Evolutionary conservation across 2,888 invertebrate species (phyloP).

Genomic region (Agrotis ipsilon): DNA sequence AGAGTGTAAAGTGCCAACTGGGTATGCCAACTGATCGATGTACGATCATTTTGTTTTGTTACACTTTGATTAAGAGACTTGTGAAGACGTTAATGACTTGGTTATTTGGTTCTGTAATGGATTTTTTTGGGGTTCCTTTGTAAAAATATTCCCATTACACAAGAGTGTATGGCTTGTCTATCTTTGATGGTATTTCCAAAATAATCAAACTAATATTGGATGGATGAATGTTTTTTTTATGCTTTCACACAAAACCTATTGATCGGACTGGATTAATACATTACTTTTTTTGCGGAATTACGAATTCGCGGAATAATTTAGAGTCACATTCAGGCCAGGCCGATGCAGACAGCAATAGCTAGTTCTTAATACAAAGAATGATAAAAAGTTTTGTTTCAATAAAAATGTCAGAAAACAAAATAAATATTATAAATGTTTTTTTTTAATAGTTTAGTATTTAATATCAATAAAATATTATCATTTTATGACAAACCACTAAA

Average conservation of each 20-base stretch:
- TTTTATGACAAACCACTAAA: conserved; percentile 26
- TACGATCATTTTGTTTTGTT: conserved; percentile 52
- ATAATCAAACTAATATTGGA: too few species aligned
- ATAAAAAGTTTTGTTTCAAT: neutral
- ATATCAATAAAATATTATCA: neutral
- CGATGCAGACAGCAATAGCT: too few species aligned
- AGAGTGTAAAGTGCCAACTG: conserved; percentile 61
- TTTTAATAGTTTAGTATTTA: too few species aligned
- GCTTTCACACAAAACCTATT: too few species aligned
- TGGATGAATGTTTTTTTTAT: too few species aligned
- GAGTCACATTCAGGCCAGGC: too few species aligned
- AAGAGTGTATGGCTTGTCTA: neutral
- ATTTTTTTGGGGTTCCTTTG: neutral
- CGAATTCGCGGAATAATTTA: too few species aligned
- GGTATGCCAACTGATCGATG: conserved; percentile 55
- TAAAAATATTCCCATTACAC: neutral
- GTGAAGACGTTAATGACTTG: conserved; percentile 3
- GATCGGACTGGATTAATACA: too few species aligned
- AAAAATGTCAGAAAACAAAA: neutral
- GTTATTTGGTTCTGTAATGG: neutral
- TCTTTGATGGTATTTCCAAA: too few species aligned
- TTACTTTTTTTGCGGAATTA: too few species aligned
- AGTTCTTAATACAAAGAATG: too few species aligned
- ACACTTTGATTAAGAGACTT: conserved; percentile 46
- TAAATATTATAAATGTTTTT: too few species aligned